Conservation (phyloP, 2,888 invertebrate genomes). For the Lasioglossum zephyrum region DNA sequence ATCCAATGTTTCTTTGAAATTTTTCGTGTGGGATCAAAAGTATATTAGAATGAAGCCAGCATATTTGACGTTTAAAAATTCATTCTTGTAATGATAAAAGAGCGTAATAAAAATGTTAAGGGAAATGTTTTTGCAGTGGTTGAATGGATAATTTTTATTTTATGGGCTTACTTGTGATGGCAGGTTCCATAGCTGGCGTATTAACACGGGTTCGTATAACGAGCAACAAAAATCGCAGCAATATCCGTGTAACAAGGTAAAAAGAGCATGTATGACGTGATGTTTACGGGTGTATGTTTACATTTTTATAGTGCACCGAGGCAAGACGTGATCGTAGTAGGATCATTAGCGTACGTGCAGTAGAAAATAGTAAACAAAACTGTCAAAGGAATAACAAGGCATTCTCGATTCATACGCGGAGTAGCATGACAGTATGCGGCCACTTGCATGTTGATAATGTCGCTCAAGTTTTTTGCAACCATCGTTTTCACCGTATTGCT, state of each 20-base stretch:
- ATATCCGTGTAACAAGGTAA: background rate
- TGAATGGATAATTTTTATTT: background rate
- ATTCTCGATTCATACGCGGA: background rate
- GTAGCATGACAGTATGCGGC: background rate
- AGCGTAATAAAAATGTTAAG: background rate
- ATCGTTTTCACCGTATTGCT: background rate
- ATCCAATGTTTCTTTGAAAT: too few species aligned
- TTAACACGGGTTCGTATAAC: background rate
- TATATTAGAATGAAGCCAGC: too few species aligned
- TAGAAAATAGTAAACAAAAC: conserved; percentile 1
- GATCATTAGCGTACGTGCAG: background rate
- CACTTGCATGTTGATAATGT: background rate
- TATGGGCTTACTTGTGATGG: background rate
- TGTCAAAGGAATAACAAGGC: background rate
- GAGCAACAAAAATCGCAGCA: background rate
- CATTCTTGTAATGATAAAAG: background rate
- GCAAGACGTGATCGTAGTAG: background rate
- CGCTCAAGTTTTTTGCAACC: background rate
- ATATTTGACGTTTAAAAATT: background rate
- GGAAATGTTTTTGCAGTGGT: background rate
- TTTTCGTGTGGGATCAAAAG: too few species aligned
- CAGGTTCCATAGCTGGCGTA: background rate
- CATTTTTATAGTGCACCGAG: background rate
- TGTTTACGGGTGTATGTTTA: background rate
- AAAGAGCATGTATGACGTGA: background rate